Evolutionary conservation across 1,140 invertebrate species (phyloP), one percentile per base, ranked within the genome.

Genomic region (Heliconius eleuchia): DNA sequence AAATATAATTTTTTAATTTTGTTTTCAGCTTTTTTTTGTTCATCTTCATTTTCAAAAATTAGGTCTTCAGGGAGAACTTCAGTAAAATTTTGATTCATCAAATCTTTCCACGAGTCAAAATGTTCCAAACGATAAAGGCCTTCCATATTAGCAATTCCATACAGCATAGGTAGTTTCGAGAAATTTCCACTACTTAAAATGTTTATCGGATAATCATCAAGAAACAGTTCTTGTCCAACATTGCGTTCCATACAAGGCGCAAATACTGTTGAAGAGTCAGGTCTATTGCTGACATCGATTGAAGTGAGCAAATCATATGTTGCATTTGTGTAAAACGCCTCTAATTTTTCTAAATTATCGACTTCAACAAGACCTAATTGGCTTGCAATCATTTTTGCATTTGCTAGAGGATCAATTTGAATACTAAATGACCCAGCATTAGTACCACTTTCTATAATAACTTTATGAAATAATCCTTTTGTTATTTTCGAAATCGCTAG

Each of bases 61-160:
- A 87, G 82, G 70, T 87, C 82, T 18, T 39, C 74, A 30, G 85
- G 85, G 9, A 87, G 60, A 46, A 85, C 86, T 6, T 83, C 50
- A 9, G 82, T 75, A 78, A 86, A 86, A 11, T 84, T 84, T 60
- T 79, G 27, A 73, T 87, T 87, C 85, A 88, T 86, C 75, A n/a
- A 19, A 30, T 83, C 77, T 52, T 82, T 83, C 82, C 82, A 84
- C 1, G 23, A 7, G 23, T 86, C 80, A 73, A 88, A 87, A 19
- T 78, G 55, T 1, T 23, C 0, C 0, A 83, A 34, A 46, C 83
- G 70, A 8, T 80, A 57, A 23, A 86, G 60, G 46, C 88, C 89
- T 79, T 90, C 89, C 80, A 86, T 85, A 55, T 86, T 79, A 13
- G 82, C 39, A 42, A 88, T 83, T 3, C 87, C 87, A 30, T 84